Evolutionary conservation across 2,113 vertebrate genomes (phyloP), one percentile per base, ranked within the genome.

Genomic region (Gopherus evgoodei): DNA sequence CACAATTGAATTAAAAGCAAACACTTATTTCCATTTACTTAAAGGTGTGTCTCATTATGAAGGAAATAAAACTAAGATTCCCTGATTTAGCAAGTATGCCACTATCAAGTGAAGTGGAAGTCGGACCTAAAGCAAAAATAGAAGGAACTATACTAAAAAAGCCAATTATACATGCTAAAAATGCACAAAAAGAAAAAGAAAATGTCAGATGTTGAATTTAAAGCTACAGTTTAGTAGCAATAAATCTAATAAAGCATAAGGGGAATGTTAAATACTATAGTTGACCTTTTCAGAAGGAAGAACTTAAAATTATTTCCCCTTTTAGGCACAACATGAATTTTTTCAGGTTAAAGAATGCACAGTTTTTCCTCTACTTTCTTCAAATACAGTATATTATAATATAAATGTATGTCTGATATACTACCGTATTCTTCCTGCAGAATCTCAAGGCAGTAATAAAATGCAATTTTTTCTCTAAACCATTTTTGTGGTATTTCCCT

Each of bases 311-410:
- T 65, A 65, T 65, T 47, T 76, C 52, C n/a, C 56, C 3, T 75
- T 92, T 80, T 10, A 88, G 62, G n/a, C 7, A 95, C 17, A 25
- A 75, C 0, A 0, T 11, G 3, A 6, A 16, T 72, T 90, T 95
- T 93, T 52, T 19, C 7, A 3, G 31, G 86, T 0, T 49, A 22
- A 91, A 78, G 53, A 86, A 13, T 1, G 87, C 22, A 38, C 24
- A 88, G 62, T 16, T 0, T 69, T 29, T n/a, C 89, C 38, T 44
- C 14, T 56, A 22, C 0, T 12, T 83, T 87, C 21, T 89, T 87
- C 54, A 83, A 84, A 75, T 9, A 84, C 35, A 90, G 86, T 52
- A 54, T 1, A 0, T 0, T 1, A 72, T 72, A 24, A 72, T n/a
- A 69, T 79, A 14, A 4, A 29, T 10, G 44, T 83, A 6, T 27